A percentile compares a stretch with the other conserved stretches of the same genome.
Conservation (phyloP, 2,113 vertebrate species). For the Sebastes fasciatus region DNA sequence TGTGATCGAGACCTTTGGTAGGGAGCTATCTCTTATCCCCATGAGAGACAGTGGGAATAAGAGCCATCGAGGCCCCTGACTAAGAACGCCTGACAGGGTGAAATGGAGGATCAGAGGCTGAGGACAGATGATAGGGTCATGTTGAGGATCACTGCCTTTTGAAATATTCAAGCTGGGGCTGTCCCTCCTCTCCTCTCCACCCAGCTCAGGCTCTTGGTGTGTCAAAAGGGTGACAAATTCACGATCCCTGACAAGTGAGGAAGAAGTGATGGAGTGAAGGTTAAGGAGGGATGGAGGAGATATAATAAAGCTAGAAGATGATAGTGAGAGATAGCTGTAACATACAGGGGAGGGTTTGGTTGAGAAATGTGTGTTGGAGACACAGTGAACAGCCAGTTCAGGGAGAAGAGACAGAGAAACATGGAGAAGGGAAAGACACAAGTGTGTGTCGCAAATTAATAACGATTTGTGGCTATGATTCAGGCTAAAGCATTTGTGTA, state of each 20-base stretch:
- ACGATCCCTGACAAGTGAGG: slow-evolving; percentile 46
- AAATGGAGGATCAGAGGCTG: slow-evolving; percentile 59
- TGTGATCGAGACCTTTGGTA: slow-evolving; percentile 42
- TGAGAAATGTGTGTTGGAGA: neutral
- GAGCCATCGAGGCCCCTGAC: slow-evolving; percentile 36
- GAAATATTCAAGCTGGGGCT: slow-evolving; percentile 74
- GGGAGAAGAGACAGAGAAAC: neutral
- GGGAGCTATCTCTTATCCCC: slow-evolving; percentile 38
- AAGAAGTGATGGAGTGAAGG: slow-evolving; percentile 42
- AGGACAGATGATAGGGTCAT: slow-evolving; percentile 62
- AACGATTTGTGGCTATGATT: no score
- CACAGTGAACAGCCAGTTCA: neutral
- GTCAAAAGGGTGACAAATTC: slow-evolving; percentile 60
- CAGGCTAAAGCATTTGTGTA: no score
- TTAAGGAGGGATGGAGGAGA: slow-evolving; percentile 31
- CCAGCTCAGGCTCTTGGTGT: slow-evolving; percentile 28
- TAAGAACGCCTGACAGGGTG: slow-evolving; percentile 58
- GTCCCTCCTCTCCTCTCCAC: slow-evolving; percentile 33
- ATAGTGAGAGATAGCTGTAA: slow-evolving; percentile 4
- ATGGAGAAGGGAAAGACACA: neutral
- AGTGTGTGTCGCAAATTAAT: neutral
- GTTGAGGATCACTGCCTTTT: slow-evolving; percentile 68
- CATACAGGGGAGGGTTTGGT: neutral
- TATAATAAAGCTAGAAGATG: slow-evolving; percentile 17
- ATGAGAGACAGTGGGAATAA: slow-evolving; percentile 48